Base-by-base conservation (phyloP, 2,797 vertebrate genomes). In the Meriones psammophilus region DNA sequence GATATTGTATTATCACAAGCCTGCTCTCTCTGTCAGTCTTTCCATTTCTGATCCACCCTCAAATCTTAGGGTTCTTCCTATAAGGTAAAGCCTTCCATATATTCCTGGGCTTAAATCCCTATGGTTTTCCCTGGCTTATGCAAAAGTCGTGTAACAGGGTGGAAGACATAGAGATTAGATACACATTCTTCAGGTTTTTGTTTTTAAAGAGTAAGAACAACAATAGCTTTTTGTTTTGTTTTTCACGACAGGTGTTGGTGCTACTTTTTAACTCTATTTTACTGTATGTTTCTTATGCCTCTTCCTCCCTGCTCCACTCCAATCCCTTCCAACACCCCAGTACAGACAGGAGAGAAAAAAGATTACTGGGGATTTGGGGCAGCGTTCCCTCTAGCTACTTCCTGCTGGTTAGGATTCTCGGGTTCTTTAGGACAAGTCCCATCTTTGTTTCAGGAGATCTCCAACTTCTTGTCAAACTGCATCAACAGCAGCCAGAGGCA, bases 161-260 rank as follows among this genome's bases (percentile, higher is more conserved):
- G 1, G 17, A 83, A 74, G 39, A 95, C 15, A 26, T 76, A n/a
- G 12, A 69, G 39, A 69, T 58, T 13, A 58, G 58, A 18, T 33
- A 60, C 2, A 10, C 74, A 39, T 58, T 87, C 36, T 78, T 36
- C 24, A 46, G 71, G 62, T 60, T 50, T 68, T 50, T 30, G 39
- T 74, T 93, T 56, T 83, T 89, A 77, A 7, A 74, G 76, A 87
- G 68, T 76, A 62, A 83, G 42, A 54, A 64, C 80, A 60, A 80
- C 56, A 83, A 30, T 64, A 42, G 62, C 58, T 14, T 62, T 42
- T 83, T 83, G 36, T 42, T 62, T 62, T 58, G 56, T 58, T 66
- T 74, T 74, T 74, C 10, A 20, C 24, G 71, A 42, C 39, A 90
- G 76, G 50, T 50, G 50, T 50, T 50, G 50, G 50, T 50, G 50